Evolutionary conservation across 2,113 vertebrate genomes (phyloP).

Genomic region (Ochotona curzoniae): DNA sequence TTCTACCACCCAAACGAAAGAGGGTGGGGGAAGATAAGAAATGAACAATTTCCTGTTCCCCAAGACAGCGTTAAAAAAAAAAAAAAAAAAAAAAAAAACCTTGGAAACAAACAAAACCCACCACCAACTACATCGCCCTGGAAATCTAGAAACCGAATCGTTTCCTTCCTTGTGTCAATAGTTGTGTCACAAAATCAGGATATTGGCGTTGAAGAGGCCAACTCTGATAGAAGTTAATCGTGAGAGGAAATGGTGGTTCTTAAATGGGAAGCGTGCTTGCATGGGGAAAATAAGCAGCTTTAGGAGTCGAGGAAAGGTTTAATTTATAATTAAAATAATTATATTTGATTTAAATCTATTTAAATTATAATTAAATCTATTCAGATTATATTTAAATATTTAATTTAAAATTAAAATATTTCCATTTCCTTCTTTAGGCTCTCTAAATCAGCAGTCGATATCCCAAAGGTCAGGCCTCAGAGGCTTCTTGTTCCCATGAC

Average conservation of each 20-base stretch:
- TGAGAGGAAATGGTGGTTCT: background rate
- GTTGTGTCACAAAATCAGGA: background rate
- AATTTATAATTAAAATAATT: constrained; percentile 54
- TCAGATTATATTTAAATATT: constrained; percentile 1
- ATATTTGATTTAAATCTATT: constrained; percentile 44
- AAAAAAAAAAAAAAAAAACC: constrained; percentile 5
- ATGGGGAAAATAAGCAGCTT: constrained; percentile 23
- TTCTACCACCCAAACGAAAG: background rate
- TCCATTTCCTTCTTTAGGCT: constrained; percentile 32
- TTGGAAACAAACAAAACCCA: constrained; percentile 17
- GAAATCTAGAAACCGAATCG: background rate
- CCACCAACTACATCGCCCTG: background rate
- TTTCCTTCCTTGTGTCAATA: constrained; percentile 31
- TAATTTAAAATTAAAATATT: constrained; percentile 38
- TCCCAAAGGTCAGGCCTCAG: background rate
- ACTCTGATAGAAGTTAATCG: background rate
- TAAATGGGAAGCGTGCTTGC: background rate
- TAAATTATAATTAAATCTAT: background rate
- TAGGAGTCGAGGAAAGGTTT: constrained; percentile 9
- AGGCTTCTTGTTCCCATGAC: background rate
- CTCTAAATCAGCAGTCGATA: constrained; percentile 38
- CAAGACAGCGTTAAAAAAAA: background rate
- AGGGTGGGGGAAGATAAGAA: background rate
- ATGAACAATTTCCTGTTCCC: constrained; percentile 42
- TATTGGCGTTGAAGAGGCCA: background rate